Evolutionary conservation across 1,140 invertebrate genomes (phyloP).

Genomic region (Drosophila grimshawi): DNA sequence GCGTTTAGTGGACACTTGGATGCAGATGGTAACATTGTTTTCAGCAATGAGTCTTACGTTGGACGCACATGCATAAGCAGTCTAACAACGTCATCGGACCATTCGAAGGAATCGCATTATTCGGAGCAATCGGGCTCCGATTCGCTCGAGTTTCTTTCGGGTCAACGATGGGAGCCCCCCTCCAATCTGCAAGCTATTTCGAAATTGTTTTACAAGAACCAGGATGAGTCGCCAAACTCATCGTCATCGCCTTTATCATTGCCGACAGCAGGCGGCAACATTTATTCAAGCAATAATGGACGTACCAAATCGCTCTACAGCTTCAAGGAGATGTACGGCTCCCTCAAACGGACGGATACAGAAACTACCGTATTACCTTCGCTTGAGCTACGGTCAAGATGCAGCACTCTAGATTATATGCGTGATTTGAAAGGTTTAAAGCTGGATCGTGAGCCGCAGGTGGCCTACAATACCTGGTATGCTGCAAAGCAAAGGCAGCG

Average conservation of each 20-base stretch:
- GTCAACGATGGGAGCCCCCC: constrained; percentile 1
- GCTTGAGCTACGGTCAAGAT: constrained; percentile 29
- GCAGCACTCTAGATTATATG: constrained; percentile 33
- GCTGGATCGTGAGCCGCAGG: constrained; percentile 39
- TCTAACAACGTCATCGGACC: neutral
- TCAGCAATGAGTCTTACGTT: constrained; percentile 37
- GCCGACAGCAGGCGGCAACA: neutral
- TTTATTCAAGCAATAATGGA: neutral
- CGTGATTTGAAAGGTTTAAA: constrained; percentile 31
- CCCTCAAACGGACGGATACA: constrained; percentile 11
- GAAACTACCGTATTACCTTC: constrained; percentile 35
- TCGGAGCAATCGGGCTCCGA: neutral
- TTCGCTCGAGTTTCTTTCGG: neutral
- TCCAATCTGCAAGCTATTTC: neutral
- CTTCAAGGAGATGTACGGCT: constrained; percentile 42
- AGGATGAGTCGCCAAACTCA: constrained; percentile 10
- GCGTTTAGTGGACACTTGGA: constrained; percentile 41
- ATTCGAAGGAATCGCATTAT: neutral
- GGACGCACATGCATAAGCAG: constrained; percentile 5
- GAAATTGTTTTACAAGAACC: neutral
- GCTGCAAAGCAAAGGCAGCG: constrained; percentile 43
- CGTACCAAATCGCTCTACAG: constrained; percentile 10
- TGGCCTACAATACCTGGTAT: constrained; percentile 57
- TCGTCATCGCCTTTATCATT: constrained; percentile 25
- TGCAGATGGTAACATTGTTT: constrained; percentile 25